Base-by-base conservation (phyloP, 1,140 invertebrate species). In the Ylistrum balloti region DNA sequence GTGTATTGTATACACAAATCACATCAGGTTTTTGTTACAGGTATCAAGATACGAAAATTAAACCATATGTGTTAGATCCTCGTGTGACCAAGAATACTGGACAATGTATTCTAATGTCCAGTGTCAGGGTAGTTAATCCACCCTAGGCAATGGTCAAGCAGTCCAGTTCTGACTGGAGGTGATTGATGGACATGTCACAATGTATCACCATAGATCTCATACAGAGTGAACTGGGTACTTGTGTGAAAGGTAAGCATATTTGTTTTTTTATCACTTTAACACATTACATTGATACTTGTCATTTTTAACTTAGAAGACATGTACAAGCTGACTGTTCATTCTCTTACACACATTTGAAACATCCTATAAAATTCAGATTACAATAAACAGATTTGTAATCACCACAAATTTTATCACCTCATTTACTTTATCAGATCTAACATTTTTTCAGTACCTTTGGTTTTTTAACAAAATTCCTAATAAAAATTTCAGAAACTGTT, bases 31-130 rank as follows among this genome's bases (percentile, higher is more conserved):
- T 28, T 28, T 3, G n/a, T 74, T n/a, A 2, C 1, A 9, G 11
- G 41, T 9, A 28, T 17, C n/a, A 28, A 2, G n/a, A 74, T 22
- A 74, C 56, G 28, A 5, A 7, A 74, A 0, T 17, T 28, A 13
- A 74, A 74, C 56, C 56, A 74, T 74, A 74, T 74, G 56, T 74
- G 56, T 74, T 17, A 28, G n/a, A 28, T 74, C n/a, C 22, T 74
- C 5, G 22, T 17, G 7, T 74, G 56, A 74, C 22, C 56, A 74
- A 74, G 22, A 28, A 74, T 74, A 74, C 22, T 28, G n/a, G 22
- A 28, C n/a, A 2, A 74, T 28, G 22, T n/a, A 11, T 22, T 74
- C 56, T 28, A 74, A n/a, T 74, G 56, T 74, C 56, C 56, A 74
- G 56, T 28, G 56, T 28, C n/a, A 74, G 56, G 56, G 56, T 74